Conservation (phyloP, 2,797 vertebrate genomes). For the Sebastes taczanowskii region DNA sequence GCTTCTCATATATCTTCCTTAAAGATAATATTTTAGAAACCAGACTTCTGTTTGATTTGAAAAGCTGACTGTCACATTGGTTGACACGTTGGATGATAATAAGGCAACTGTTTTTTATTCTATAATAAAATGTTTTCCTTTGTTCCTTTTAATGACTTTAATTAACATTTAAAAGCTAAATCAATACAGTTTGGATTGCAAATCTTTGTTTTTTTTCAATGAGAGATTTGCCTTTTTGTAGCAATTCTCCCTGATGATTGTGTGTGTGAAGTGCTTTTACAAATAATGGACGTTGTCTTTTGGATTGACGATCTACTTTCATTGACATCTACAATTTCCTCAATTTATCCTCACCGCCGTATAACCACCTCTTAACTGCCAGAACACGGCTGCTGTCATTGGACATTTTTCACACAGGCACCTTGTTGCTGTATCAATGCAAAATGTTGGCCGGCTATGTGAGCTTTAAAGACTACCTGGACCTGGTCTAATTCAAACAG, state of each 20-base stretch:
- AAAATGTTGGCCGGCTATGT: background rate
- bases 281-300: slow-evolving; percentile 1
- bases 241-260: background rate
- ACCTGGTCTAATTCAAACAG: background rate
- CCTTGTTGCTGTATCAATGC: background rate
- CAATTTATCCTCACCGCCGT: slow-evolving; percentile 8
- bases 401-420: slow-evolving; percentile 23
- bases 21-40: background rate
- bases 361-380: slow-evolving; percentile 23
- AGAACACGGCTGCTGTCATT: slow-evolving; percentile 18
- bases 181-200: background rate
- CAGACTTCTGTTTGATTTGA: background rate
- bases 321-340: slow-evolving; percentile 31
- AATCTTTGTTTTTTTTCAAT: background rate
- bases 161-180: background rate
- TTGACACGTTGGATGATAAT: background rate
- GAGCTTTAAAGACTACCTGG: background rate
- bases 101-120: background rate
- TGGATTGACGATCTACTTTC: background rate
- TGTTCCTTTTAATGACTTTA: background rate
- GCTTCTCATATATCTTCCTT: background rate
- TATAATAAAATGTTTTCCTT: background rate
- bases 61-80: background rate
- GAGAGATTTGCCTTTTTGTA: background rate
- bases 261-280: background rate